phyloP scores from a whole-genome alignment of 2,113 vertebrate species.

The Oostethus manadensis region DNA sequence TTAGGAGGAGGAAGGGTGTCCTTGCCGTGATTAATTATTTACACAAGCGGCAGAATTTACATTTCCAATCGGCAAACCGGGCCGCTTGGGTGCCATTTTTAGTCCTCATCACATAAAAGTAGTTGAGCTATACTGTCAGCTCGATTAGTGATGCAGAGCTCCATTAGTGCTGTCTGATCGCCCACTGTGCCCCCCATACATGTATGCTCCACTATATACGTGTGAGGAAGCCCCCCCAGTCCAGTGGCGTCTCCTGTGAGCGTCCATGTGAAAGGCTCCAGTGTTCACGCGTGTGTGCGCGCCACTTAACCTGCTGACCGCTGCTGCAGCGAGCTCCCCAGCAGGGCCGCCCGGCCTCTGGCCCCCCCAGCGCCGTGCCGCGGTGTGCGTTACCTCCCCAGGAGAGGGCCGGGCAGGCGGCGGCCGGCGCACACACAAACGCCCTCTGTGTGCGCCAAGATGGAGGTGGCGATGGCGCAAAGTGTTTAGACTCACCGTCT shows the following conservation, averaged over 20 bases:
- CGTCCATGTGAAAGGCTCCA: conserved; percentile 62
- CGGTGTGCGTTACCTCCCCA: conserved; percentile 67
- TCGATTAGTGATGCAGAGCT: too few relatives aligned
- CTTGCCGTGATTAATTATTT: too few relatives aligned
- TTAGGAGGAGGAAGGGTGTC: too few relatives aligned
- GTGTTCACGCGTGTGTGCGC: conserved; percentile 54
- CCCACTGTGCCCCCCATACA: not conserved
- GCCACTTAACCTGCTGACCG: conserved; percentile 71
- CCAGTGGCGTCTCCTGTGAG: conserved; percentile 50
- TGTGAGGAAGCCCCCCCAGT: conserved; percentile 29
- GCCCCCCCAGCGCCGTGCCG: conserved; percentile 14
- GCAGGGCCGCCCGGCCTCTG: conserved; percentile 41
- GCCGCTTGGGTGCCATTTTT: too few relatives aligned
- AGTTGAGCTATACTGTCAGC: too few relatives aligned
- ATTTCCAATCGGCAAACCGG: too few relatives aligned
- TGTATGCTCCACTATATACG: conserved; percentile 30
- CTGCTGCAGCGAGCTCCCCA: conserved; percentile 57
- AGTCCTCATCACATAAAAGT: too few relatives aligned
- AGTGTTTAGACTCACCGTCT: conserved; percentile 68
- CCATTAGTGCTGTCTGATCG: not conserved
- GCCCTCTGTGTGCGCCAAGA: conserved; percentile 26
- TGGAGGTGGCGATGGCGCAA: conserved; percentile 40
- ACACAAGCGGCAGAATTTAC: too few relatives aligned
- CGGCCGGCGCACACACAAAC: conserved; percentile 37
- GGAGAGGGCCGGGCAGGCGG: conserved; percentile 41